Percentiles rank a stretch among this genome's conserved stretches.
Conservation (phyloP, 2,888 invertebrate genomes). For the Drosophila lacicola region DNA sequence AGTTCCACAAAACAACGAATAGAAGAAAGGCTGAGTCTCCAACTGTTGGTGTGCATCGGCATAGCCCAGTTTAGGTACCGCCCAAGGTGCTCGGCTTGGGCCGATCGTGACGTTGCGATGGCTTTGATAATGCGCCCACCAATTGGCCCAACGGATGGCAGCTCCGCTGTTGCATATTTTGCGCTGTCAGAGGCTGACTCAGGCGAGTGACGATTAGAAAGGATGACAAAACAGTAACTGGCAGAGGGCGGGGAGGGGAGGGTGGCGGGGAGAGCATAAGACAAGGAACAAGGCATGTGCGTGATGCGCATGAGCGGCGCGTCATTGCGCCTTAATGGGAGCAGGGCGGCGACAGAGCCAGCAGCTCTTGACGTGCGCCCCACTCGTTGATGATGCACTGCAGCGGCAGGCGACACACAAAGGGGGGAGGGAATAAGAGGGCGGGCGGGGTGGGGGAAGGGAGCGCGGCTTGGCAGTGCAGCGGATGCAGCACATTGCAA, state of each 20-base stretch:
- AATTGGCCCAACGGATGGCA: constrained; percentile 58
- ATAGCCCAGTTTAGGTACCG: constrained; percentile 33
- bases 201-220: constrained; percentile 63
- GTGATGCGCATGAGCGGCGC: constrained; percentile 78
- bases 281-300: constrained; percentile 58
- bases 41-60: constrained; percentile 15
- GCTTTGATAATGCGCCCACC: constrained; percentile 65
- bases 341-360: constrained; percentile 43
- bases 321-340: constrained; percentile 80
- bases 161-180: constrained; percentile 33
- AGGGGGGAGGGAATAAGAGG: not conserved
- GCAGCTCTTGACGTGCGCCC: constrained; percentile 54
- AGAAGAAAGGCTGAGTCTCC: not conserved
- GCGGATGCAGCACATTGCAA: constrained; percentile 53
- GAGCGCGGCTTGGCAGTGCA: not conserved
- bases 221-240: constrained; percentile 55
- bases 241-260: not conserved
- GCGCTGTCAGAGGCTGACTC: constrained; percentile 38
- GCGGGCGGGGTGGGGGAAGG: not conserved
- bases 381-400: constrained; percentile 23
- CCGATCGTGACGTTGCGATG: constrained; percentile 54
- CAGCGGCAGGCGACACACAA: not conserved
- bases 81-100: constrained; percentile 42
- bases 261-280: constrained; percentile 2
- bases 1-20: not conserved